Conservation (phyloP, 2,797 vertebrate genomes). For the Acanthurus tractus region DNA sequence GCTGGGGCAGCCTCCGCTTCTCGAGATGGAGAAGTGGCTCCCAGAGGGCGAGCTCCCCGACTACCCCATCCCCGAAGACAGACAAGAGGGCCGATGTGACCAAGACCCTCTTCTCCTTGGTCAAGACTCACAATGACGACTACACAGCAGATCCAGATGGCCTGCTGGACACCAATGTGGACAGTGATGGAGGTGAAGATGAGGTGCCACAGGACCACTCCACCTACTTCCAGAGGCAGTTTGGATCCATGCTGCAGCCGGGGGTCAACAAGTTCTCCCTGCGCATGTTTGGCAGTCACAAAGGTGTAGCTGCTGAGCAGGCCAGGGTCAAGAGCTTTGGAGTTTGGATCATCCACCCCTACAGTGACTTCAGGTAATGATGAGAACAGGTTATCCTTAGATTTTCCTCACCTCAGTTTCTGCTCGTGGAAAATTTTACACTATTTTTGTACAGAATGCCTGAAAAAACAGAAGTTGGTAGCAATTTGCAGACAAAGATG, state of each 20-base stretch:
- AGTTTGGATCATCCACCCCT: conserved; percentile 96
- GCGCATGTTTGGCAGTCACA: conserved; percentile 96
- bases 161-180: conserved; percentile 59
- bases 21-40: conserved; percentile 79
- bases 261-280: conserved; percentile 98
- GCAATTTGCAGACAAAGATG: neutral
- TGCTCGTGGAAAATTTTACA: neutral
- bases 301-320: conserved; percentile 94
- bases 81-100: conserved; percentile 71
- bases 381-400: neutral
- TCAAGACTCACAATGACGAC: conserved; percentile 79
- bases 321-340: conserved; percentile 93
- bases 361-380: conserved; percentile 96
- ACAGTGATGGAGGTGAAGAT: conserved; percentile 51
- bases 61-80: conserved; percentile 67
- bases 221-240: conserved; percentile 87
- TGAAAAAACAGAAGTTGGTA: neutral
- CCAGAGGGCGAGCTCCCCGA: conserved; percentile 69
- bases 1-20: conserved; percentile 78
- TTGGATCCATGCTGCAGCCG: conserved; percentile 92
- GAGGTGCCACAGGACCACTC: conserved; percentile 62
- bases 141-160: conserved; percentile 78
- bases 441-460: neutral
- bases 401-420: neutral
- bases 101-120: conserved; percentile 77